Base-by-base conservation (phyloP, 1,140 invertebrate genomes). In the Ceratina australensis region DNA sequence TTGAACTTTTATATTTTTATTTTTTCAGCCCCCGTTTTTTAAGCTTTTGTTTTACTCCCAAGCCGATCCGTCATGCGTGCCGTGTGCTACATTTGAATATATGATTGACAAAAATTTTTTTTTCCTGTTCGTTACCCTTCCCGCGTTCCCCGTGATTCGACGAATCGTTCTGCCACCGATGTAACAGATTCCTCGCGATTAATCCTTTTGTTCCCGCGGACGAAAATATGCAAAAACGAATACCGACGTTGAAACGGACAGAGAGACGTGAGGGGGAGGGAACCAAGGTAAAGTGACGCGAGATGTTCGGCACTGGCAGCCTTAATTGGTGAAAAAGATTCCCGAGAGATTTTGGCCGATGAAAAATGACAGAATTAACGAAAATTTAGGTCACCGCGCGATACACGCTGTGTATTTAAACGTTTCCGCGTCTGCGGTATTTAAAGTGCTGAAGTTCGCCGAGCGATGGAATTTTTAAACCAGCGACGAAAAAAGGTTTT, bases 11-110 rank as follows among this genome's bases (percentile, higher is more conserved):
- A 10, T 69, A 69, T 75, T 57, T 28, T 26, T 56, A 7, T 15
- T 42, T 8, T 2, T n/a, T 33, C 15, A 42, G 33, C 5, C 33
- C 33, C 33, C 57, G 49, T 47, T 75, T 75, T 60, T 68, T 28
- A 28, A 0, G 7, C 20, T 1, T 42, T 33, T 8, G 7, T 64
- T 64, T 33, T 13, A 63, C 20, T 28, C 15, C 26, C 20, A 33
- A 2, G 10, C 1, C 26, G 16, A 61, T 61, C 20, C 47, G 24
- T 52, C 56, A 42, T 16, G 22, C 8, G 16, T 12, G 10, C 7
- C 42, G 54, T 52, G 12, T n/a, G 18, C 26, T 61, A 24, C 47
- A 56, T 69, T 76, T 42, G 47, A 69, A 69, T 69, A 60, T 71
- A 71, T 54, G 66, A 71, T 77, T 63, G 67, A 20, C 18, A 20